Base-by-base conservation (phyloP, 30 jellyfish, hydroid and myxozoan species). In the Phacellophora camtschatica region DNA sequence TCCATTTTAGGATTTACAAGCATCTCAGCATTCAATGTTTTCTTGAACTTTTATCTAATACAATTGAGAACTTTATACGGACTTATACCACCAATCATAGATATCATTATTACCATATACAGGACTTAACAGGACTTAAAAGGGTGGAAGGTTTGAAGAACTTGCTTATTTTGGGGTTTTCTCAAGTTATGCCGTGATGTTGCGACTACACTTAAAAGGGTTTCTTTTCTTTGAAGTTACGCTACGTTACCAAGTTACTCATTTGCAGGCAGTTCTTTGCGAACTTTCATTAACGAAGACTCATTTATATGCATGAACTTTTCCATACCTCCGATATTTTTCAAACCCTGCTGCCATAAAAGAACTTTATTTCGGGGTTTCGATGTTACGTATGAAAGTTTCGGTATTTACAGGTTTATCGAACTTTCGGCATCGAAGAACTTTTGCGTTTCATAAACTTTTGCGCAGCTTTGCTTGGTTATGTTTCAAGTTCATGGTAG, bases 1-100 rank as follows among this genome's bases (percentile, higher is more conserved):
- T 78, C 82, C 62, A 37, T 78, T 78, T 43, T 43, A 78, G 90
- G 90, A 43, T 49, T 61, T 51, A 49, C 74, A 34, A 63, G 90
- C 77, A 68, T 66, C 74, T 56, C 82, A 78, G 1, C 69, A 62
- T 78, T 43, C 73, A 78, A 54, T 78, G 90, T 78, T 78, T 78
- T 41, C 27, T 33, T 37, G 90, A 78, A 78, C 90, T 78, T 78
- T 61, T 78, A 62, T 28, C 1, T 63, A 25, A 42, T 35, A 19
- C 90, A 43, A 22, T 34, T 63, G 74, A 78, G 90, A 78, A 78
- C 82, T 63, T 30, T 65, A 58, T 25, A 46, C 83, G 68, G 55
- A 65, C 91, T 65, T 27, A 35, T 61, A 16, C 54, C 37, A 68
- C 30, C 89, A 43, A 23, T 65, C 69, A 37, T 59, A 78, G 62